These are phyloP conservation scores for Gallinago solitaria DNA, from an alignment of 2,797 vertebrate genomes.

Conservation along the genomic window DNA sequence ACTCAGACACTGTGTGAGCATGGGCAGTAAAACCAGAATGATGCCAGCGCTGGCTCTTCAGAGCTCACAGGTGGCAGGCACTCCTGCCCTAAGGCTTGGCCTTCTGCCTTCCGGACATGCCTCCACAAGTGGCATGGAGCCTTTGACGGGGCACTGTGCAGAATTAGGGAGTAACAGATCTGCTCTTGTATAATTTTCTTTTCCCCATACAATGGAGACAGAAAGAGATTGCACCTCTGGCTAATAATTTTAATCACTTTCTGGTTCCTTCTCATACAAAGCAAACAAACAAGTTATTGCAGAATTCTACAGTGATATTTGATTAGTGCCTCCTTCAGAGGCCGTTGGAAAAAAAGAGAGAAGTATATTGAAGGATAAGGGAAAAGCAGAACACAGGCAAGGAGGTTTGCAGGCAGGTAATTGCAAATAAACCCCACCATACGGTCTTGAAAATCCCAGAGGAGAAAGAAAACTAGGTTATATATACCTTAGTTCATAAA, in stretches of 20 bases:
- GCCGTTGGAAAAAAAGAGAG: not conserved
- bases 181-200: not conserved
- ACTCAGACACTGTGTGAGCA: not conserved
- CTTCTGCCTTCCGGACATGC: not conserved
- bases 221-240: not conserved
- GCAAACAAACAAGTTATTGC: conserved; percentile 1
- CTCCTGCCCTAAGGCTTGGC: not conserved
- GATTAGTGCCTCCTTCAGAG: not conserved
- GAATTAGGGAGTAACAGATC: not conserved
- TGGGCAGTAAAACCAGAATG: not conserved
- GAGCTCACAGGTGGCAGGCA: not conserved
- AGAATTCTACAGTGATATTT: conserved; percentile 6
- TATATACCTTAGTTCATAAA: not conserved
- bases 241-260: conserved; percentile 1
- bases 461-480: not conserved
- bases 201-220: not conserved
- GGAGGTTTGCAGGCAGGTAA: not conserved
- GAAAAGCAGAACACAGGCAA: not conserved
- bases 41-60: not conserved
- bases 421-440: conserved; percentile 12
- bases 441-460: not conserved
- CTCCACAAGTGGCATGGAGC: not conserved
- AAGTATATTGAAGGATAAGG: not conserved
- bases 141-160: not conserved
- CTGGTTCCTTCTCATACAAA: not conserved